These are phyloP conservation scores for Montipora cactus DNA, from an alignment of 64 coral and sea anemone species.

Conservation along the genomic window DNA sequence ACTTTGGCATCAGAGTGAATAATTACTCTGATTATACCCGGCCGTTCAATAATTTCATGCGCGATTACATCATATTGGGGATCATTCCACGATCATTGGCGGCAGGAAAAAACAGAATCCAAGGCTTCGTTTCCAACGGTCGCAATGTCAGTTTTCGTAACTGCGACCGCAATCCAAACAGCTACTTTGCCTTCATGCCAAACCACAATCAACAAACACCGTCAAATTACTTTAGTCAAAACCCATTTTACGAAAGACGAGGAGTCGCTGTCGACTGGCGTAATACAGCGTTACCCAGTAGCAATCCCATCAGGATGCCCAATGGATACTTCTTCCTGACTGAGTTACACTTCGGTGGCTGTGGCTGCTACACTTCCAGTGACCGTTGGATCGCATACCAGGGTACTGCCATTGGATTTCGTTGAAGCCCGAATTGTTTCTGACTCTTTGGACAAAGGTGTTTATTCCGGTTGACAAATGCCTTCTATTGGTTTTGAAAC, in stretches of 20 bases:
- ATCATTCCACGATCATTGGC: not conserved
- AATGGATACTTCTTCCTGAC: constrained; percentile 46
- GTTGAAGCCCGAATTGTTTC: constrained; percentile 12
- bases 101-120: not conserved
- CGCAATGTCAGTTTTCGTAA: not conserved
- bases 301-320: constrained; percentile 14
- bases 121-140: constrained; percentile 66
- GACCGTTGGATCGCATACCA: constrained; percentile 45
- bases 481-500: too few species aligned
- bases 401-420: constrained; percentile 74
- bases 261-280: constrained; percentile 71
- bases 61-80: constrained; percentile 51
- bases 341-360: constrained; percentile 76
- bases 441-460: too few species aligned
- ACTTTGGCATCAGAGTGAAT: constrained; percentile 25
- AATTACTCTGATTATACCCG: constrained; percentile 4
- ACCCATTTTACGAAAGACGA: not conserved
- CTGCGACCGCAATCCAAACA: constrained; percentile 62
- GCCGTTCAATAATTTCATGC: not conserved
- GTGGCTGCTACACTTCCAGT: constrained; percentile 75
- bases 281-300: not conserved
- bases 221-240: not conserved
- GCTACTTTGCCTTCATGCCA: constrained; percentile 61
- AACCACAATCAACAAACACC: constrained; percentile 37
- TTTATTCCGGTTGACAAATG: too few species aligned